Evolutionary conservation across 2,113 vertebrate species (phyloP).

Genomic region (Pampusana beccarii): DNA sequence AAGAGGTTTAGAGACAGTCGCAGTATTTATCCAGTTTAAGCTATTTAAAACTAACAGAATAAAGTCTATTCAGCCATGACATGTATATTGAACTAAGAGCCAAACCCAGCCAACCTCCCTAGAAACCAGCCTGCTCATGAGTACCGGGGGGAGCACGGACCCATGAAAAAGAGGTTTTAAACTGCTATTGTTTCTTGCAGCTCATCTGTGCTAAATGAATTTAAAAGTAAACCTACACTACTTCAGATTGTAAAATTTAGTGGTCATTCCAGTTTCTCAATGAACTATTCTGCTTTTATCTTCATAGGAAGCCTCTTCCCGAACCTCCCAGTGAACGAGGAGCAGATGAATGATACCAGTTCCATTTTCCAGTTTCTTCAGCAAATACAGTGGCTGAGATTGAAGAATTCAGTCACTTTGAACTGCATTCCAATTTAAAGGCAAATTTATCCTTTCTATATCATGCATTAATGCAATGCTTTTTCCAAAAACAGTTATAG

Average conservation of each 20-base stretch:
- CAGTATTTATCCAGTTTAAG: background rate
- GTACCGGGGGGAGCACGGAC: background rate
- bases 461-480: slow-evolving; percentile 85
- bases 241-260: background rate
- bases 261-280: background rate
- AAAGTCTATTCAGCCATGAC: background rate
- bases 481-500: slow-evolving; percentile 69
- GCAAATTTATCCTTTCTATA: slow-evolving; percentile 75
- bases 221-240: background rate
- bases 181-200: background rate
- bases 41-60: background rate
- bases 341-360: slow-evolving; percentile 80
- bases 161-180: background rate
- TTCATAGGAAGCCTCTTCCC: background rate
- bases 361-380: slow-evolving; percentile 80
- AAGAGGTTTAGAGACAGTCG: background rate
- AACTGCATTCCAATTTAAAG: slow-evolving; percentile 84
- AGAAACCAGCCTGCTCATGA: background rate
- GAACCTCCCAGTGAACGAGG: slow-evolving; percentile 45
- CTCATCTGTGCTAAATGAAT: background rate
- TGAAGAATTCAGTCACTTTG: slow-evolving; percentile 78
- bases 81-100: background rate
- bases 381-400: slow-evolving; percentile 81
- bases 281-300: slow-evolving; percentile 14
- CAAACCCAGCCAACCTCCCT: background rate